Base-by-base conservation (phyloP, 2,113 vertebrate species). In the Leiothrix lutea region DNA sequence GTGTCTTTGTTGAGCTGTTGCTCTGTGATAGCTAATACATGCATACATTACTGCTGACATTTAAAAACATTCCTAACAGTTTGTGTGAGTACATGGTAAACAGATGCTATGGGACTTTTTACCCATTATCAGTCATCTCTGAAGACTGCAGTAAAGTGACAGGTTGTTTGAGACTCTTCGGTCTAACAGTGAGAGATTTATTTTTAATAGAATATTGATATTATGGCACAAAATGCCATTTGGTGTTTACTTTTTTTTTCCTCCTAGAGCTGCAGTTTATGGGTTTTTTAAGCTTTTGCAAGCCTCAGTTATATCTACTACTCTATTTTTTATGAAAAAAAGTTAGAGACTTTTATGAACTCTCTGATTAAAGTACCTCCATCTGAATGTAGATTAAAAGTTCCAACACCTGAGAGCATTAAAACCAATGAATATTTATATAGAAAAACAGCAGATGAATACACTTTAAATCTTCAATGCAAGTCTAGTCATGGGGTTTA, bases 381-480 rank as follows among this genome's bases (percentile, higher is more conserved):
- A 98, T 98, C 98, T 98, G 98, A 98, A 98, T 98, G 97, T 98
- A 98, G 98, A 98, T 98, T 98, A 98, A 98, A 98, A 98, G 97
- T 98, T 97, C 97, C 96, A 98, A 97, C 98, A 98, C 98, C 98
- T 98, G 98, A 98, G 97, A 98, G 97, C 96, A 97, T 96, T 97
- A 97, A 97, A 98, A 96, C 97, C 98, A 97, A 98, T 98, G 98
- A 98, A 98, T 98, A 98, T 98, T 98, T 98, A 98, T 98, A 98
- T 92, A 85, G 23, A 97, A 98, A 98, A 98, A 97, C 97, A 98
- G 97, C 98, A 97, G 97, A 98, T 98, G 98, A 98, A 98, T 98
- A 96, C 97, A 97, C 97, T 97, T 98, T 98, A 98, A 98, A 98
- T 98, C 98, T 98, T 98, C 98, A 97, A 97, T 98, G 98, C 97